Base-by-base conservation (phyloP, 2,797 vertebrate species). In the Catharus ustulatus region DNA sequence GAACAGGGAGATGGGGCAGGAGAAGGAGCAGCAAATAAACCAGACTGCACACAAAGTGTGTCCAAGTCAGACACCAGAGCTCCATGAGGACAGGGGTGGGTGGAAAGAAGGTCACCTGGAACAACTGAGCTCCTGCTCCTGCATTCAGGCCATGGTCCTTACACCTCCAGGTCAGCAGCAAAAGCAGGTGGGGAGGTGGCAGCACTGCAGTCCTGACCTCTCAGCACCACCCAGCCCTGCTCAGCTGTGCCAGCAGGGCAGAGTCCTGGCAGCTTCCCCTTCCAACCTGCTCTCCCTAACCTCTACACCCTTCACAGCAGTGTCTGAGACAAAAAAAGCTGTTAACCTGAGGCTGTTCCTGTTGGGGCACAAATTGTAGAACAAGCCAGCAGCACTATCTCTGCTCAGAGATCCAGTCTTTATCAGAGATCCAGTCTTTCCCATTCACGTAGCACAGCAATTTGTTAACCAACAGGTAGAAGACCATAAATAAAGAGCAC, bases 271-370 rank as follows among this genome's bases (percentile, higher is more conserved):
- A 6, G 15, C 36, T 78, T 69, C 27, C 8, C 51, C 61, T 83
- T 17, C 76, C 69, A 34, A 1, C 24, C 7, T 10, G 17, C 1
- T 4, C 62, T 74, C 42, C 72, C 49, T 11, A 8, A 18, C 13
- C 27, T 1, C 0, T 12, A 22, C 20, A 58, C 32, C 13, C 1
- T 0, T 1, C n/a, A 40, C n/a, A 64, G 36, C 43, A 45, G 12
- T 5, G 30, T 4, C n/a, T 36, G 26, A 23, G 63, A 4, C 75
- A 32, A 7, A 63, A 29, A 20, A 38, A 15, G 13, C 17, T 45
- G 4, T 42, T 6, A 22, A 42, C 13, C 19, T 14, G 26, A 26
- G 27, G 13, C 57, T 46, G 13, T 13, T 69, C 29, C 3, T 19
- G 24, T 13, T 23, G 46, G 52, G 40, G 30, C 52, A n/a, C 38